Evolutionary conservation across 2,113 vertebrate species (phyloP).

Genomic region (Nibea coibor): DNA sequence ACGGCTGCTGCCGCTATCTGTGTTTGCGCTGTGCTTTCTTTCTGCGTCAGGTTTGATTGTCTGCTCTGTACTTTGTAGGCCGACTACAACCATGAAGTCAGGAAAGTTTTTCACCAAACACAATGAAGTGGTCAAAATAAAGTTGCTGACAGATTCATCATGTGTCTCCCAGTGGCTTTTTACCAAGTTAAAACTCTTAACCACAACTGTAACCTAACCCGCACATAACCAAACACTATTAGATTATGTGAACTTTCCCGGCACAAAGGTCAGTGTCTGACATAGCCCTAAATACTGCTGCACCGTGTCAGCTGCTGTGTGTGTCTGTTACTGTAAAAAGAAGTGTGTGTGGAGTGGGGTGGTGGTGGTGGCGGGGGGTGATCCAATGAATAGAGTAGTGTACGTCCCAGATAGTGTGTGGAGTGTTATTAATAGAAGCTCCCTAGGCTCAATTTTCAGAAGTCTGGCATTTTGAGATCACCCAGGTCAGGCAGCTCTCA

Average conservation of each 20-base stretch:
- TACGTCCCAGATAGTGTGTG: constrained; percentile 72
- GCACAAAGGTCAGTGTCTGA: constrained; percentile 58
- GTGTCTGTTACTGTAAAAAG: constrained; percentile 61
- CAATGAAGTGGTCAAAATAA: background rate
- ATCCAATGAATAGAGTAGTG: constrained; percentile 41
- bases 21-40: background rate
- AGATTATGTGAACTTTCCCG: constrained; percentile 10
- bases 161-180: background rate
- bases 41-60: background rate
- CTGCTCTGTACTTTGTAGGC: background rate
- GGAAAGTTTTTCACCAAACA: background rate
- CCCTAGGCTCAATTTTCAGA: constrained; percentile 75
- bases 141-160: background rate
- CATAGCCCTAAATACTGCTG: constrained; percentile 52
- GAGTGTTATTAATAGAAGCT: constrained; percentile 81
- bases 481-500: constrained; percentile 53
- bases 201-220: background rate
- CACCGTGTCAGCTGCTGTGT: constrained; percentile 65
- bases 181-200: background rate
- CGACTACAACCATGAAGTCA: background rate
- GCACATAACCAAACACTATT: constrained; percentile 20
- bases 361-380: background rate
- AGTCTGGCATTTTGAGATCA: constrained; percentile 71
- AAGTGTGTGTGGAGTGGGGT: background rate
- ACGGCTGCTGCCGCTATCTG: background rate